Evolutionary conservation across 2,888 invertebrate genomes (phyloP), one percentile per base, ranked within the genome.

Genomic region (Azorinus chamasolen): DNA sequence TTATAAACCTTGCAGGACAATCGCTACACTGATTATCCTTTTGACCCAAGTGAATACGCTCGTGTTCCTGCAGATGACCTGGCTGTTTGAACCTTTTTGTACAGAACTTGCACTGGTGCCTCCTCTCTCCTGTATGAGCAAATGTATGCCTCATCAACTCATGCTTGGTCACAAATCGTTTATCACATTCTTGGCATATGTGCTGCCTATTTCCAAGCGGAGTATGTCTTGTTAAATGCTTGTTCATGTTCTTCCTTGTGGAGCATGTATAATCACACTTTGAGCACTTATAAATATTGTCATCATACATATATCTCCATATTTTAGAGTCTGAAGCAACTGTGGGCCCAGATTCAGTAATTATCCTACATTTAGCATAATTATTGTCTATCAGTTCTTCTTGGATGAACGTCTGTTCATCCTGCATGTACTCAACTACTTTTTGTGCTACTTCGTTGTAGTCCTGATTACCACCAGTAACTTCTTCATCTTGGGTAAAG

Each of bases 41-140:
- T 4, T 58, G 6, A 8, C 73, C 69, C 1, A 58, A 51, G 41
- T 80, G 80, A 20, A 64, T 53, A 8, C 50, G 39, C 6, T 39
- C 12, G 46, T 80, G 80, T 22, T 71, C 66, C 1, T 48, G 12
- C 10, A 80, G 39, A 58, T 80, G 80, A 6, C 80, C 80, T 37
- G 69, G 51, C 53, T 80, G 80, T 18, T 62, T 58, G 46, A 80
- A 80, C n/a, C 41, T 58, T 55, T 80, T 80, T 0, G 50, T 58
- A 70, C 80, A 80, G 6, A 41, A 16, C 18, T 61, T 61, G 50
- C 80, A 80, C 24, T 46, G 58, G 41, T 61, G 66, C 22, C 64
- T 57, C 20, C 73, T 43, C 43, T 80, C 76, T 16, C 59, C 65
- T 0, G 76, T 73, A 27, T 80, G 80, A n/a, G 50, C 62, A 22